Conservation (phyloP, 2,113 vertebrate species). For the Petrocephalus microphthalmus region DNA sequence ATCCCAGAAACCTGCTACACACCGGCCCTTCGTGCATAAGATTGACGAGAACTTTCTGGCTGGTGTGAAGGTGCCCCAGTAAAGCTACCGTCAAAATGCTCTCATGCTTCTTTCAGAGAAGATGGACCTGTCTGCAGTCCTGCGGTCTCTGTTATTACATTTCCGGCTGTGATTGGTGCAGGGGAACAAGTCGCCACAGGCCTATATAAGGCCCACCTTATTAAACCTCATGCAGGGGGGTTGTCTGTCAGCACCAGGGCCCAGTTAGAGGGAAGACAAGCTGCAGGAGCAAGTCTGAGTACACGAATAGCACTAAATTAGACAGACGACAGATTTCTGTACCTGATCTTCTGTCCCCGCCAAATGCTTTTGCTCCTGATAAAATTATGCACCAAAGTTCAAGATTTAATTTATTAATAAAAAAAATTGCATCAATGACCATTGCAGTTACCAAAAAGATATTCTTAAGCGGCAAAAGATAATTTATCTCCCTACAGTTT, state of each 20-base stretch:
- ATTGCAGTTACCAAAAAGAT: neutral
- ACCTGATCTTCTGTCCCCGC: neutral
- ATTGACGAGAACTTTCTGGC: constrained; percentile 39
- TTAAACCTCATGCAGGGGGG: neutral
- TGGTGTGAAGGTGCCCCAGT: constrained; percentile 41
- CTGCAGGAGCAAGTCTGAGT: neutral
- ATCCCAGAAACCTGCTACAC: too few species aligned
- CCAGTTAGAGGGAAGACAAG: neutral
- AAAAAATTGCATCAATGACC: neutral
- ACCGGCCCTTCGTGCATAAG: too few species aligned
- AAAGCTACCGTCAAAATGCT: constrained; percentile 36
- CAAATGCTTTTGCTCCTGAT: neutral
- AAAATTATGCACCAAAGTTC: neutral
- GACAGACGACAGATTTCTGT: neutral
- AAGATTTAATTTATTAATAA: neutral
- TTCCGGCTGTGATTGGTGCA: constrained; percentile 24
- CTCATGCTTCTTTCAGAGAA: constrained; percentile 50
- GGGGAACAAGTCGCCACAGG: constrained; percentile 26
- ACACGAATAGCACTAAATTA: neutral
- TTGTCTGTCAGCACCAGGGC: neutral
- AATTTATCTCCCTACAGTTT: neutral
- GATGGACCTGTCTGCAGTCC: constrained; percentile 60
- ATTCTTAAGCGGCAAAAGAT: neutral
- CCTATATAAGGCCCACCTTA: constrained; percentile 1
- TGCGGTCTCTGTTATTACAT: constrained; percentile 34